A percentile compares a stretch with the other conserved stretches of the same genome.
phyloP scores from a whole-genome alignment of 2,888 invertebrate genomes.

The Trichopoda pennipes region DNA sequence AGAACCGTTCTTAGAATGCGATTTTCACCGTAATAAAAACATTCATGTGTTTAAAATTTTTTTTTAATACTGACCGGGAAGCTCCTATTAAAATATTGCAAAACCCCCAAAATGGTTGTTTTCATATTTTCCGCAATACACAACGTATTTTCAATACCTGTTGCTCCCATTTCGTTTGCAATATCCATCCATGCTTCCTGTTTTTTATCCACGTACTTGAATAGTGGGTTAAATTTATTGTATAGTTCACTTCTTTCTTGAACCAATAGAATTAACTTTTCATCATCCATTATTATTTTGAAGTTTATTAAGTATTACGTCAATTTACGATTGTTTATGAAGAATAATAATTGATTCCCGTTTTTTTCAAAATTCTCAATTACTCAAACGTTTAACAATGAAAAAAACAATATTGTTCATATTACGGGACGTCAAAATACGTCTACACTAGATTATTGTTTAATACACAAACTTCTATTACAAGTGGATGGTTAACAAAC shows the following conservation, averaged over 20 bases:
- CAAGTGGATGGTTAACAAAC: neutral
- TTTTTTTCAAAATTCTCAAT: slow-evolving; percentile 9
- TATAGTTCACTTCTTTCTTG: slow-evolving; percentile 34
- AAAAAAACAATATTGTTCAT: neutral
- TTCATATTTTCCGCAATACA: no score
- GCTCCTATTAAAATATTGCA: no score
- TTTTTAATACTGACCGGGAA: no score
- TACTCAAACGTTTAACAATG: slow-evolving; percentile 17
- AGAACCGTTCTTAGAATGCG: no score
- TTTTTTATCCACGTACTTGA: slow-evolving; percentile 25
- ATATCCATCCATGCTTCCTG: slow-evolving; percentile 43
- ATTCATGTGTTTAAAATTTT: no score
- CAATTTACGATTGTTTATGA: slow-evolving; percentile 26
- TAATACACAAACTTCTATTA: neutral
- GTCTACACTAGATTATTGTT: neutral
- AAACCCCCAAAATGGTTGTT: no score
- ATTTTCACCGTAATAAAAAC: no score
- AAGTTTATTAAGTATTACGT: slow-evolving; percentile 32
- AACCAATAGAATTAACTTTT: slow-evolving; percentile 44
- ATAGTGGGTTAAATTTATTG: slow-evolving; percentile 38
- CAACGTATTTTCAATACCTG: neutral
- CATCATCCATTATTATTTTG: slow-evolving; percentile 39
- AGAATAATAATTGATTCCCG: neutral
- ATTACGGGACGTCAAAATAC: slow-evolving; percentile 37
- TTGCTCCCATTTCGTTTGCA: slow-evolving; percentile 21